Percentiles rank a stretch among this genome's conserved stretches.
phyloP scores from a whole-genome alignment of 1,140 invertebrate species.

The Drosophila pseudoobscura region DNA sequence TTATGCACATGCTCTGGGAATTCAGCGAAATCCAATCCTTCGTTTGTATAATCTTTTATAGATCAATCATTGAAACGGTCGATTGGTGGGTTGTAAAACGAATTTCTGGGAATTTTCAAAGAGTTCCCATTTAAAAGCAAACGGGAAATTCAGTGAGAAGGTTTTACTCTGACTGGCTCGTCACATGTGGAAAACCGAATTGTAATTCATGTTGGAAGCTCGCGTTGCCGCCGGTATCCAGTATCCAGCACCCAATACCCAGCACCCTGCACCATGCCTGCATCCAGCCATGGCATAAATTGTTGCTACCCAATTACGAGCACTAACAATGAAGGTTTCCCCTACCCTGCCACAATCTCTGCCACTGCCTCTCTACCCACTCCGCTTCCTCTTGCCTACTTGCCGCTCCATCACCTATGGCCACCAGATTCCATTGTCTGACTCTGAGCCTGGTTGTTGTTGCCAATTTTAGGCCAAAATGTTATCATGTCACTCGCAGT shows the following conservation, averaged over 20 bases:
- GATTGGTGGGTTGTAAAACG: background rate
- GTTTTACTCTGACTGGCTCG: constrained; percentile 51
- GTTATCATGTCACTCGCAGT: constrained; percentile 81
- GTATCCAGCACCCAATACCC: constrained; percentile 1
- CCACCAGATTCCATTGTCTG: constrained; percentile 56
- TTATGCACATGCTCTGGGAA: constrained; percentile 46
- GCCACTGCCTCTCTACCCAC: background rate
- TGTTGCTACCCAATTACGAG: constrained; percentile 82
- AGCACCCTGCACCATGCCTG: background rate
- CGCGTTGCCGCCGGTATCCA: background rate
- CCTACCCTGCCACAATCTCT: constrained; percentile 1
- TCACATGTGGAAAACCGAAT: constrained; percentile 63
- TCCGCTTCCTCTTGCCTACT: constrained; percentile 8
- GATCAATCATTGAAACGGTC: background rate
- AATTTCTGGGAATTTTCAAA: constrained; percentile 29
- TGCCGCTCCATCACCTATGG: constrained; percentile 26
- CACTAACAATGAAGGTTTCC: constrained; percentile 66
- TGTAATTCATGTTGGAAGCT: constrained; percentile 59
- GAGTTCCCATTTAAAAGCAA: constrained; percentile 48
- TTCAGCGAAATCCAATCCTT: too few species aligned
- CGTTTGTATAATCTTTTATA: constrained; percentile 5
- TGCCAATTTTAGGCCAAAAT: constrained; percentile 82
- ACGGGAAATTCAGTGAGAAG: constrained; percentile 14
- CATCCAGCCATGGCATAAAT: constrained; percentile 65
- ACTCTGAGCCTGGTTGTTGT: constrained; percentile 41